Conservation (phyloP, 2,797 vertebrate genomes). For the Masticophis lateralis region DNA sequence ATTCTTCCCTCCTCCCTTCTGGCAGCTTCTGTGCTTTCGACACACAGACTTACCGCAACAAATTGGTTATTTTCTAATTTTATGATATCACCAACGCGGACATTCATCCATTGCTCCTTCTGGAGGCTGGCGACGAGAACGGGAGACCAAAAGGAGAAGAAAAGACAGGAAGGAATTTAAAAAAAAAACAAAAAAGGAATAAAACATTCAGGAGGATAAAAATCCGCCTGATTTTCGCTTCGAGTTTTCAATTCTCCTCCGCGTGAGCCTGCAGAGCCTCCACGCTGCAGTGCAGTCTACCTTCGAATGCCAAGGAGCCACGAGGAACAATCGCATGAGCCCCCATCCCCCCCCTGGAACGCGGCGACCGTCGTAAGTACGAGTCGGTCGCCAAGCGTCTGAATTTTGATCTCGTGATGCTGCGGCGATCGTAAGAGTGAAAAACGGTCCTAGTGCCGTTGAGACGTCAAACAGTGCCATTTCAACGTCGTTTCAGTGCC, state of each 20-base stretch:
- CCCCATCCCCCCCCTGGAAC: too few species aligned
- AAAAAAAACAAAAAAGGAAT: too few species aligned
- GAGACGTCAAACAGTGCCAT: not conserved
- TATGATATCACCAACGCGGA: conserved; percentile 87
- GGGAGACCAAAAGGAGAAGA: not conserved
- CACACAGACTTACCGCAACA: conserved; percentile 7
- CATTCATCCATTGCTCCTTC: conserved; percentile 94
- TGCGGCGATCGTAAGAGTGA: too few species aligned
- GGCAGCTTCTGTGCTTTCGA: fast-evolving
- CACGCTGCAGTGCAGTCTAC: not conserved
- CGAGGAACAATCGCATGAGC: not conserved
- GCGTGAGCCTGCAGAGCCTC: not conserved
- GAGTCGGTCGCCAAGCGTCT: too few species aligned
- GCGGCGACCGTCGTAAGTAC: too few species aligned
- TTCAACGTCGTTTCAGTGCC: too few species aligned
- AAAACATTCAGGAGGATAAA: too few species aligned
- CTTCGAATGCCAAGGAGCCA: not conserved
- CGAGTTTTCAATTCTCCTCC: not conserved
- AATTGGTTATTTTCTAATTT: conserved; percentile 28
- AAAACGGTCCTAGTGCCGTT: too few species aligned
- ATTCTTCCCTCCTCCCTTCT: not conserved
- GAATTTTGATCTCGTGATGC: too few species aligned
- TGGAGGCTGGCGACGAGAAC: conserved; percentile 73
- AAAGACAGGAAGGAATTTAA: fast-evolving
- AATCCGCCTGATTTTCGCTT: not conserved